Evolutionary conservation across 2,113 vertebrate genomes (phyloP).

Genomic region (Regulus satrapa): DNA sequence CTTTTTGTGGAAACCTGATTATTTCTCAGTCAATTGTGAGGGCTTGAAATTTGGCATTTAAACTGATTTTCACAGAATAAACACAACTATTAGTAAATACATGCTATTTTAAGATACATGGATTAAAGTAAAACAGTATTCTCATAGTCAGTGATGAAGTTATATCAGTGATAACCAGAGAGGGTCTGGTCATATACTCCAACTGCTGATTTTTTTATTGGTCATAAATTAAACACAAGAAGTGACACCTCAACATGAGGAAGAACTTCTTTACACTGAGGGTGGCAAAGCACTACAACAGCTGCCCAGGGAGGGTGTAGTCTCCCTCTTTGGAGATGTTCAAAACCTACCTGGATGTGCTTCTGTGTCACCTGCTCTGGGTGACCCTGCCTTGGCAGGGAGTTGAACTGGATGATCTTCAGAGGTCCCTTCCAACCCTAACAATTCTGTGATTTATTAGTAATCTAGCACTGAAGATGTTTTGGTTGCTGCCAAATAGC

Average conservation of each 20-base stretch:
- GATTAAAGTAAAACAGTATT: not conserved
- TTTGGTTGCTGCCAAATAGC: not conserved
- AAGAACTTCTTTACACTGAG: not conserved
- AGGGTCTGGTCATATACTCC: not conserved
- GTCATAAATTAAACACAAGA: not conserved
- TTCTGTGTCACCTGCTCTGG: not conserved
- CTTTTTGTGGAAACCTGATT: constrained; percentile 42
- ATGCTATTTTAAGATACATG: not conserved
- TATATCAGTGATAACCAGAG: not conserved
- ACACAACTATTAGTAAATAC: not conserved
- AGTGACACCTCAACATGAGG: not conserved
- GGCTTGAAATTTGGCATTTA: not conserved
- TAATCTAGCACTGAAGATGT: not conserved
- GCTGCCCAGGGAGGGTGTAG: not conserved
- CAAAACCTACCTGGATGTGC: not conserved
- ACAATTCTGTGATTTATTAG: not conserved
- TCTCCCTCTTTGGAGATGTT: not conserved
- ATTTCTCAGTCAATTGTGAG: constrained; percentile 26
- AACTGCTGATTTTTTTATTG: not conserved
- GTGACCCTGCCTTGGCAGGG: not conserved
- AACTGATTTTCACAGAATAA: not conserved
- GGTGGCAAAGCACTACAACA: not conserved
- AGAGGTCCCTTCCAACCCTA: not conserved
- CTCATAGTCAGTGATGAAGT: not conserved
- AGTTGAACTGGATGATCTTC: not conserved